Evolutionary conservation across 2,888 invertebrate genomes (phyloP), one percentile per base, ranked within the genome.

Genomic region (Harpalus rufipes): DNA sequence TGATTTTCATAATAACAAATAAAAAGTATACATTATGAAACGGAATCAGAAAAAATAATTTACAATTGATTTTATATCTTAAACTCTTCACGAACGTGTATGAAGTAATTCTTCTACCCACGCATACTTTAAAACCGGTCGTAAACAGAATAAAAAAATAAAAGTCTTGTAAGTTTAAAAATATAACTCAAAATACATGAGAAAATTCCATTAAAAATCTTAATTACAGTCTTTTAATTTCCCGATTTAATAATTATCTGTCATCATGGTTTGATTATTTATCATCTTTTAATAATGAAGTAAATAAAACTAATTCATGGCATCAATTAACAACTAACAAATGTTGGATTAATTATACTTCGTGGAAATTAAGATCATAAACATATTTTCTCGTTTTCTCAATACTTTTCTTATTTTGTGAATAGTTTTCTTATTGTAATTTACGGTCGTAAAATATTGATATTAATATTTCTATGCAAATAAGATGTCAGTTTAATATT

Each of bases 401-500:
- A 32, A 12, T 51, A 63, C 56, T 51, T 58, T 78, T 78, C 63
- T 81, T 65, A 25, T 32, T 76, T n/a, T n/a, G n/a, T n/a, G n/a
- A 32, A 12, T 51, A 63, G 56, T 51, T 58, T 78, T 78, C 63
- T 81, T 65, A 25, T 32, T 76, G 83, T 32, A 83, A 76, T 61
- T 76, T 74, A 16, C 14, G 58, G 39, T 74, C 74, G 14, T 83
- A 83, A 83, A 83, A 83, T 83, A 83, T 76, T 83, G 83, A 83
- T 83, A 76, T 76, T 76, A 83, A 83, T 83, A 83, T 83, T 83
- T 74, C 83, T 83, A 83, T 83, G 83, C 83, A 83, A 83, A 83
- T 83, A 74, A 74, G 76, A 74, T 76, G 83, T 83, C 83, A 76
- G 76, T 16, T 76, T 58, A 76, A 61, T 83, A 39, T 74, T 76